Evolutionary conservation across 2,797 vertebrate genomes (phyloP).

Genomic region (Phylloscopus collybita): DNA sequence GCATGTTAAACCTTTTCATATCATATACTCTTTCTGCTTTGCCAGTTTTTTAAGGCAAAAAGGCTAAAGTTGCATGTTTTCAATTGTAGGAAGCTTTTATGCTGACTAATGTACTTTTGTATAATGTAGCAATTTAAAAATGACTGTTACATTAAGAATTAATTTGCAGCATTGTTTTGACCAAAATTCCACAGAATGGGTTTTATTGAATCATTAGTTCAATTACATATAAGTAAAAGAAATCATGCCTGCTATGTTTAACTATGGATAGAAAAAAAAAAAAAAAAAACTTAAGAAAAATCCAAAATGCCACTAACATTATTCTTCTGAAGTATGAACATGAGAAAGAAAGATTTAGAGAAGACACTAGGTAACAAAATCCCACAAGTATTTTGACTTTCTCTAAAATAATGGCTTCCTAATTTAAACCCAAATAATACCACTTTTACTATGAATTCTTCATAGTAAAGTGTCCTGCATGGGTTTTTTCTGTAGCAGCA

Average conservation of each 20-base stretch:
- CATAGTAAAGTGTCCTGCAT: not conserved
- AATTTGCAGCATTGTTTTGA: not conserved
- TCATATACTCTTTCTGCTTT: not conserved
- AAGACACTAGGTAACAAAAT: not conserved
- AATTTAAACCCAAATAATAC: not conserved
- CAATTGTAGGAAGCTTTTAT: not conserved
- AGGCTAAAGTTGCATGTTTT: not conserved
- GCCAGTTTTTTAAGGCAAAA: not conserved
- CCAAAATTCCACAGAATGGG: not conserved
- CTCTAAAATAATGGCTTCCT: not conserved
- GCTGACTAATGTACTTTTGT: not conserved
- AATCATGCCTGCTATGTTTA: not conserved
- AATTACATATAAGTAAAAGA: not conserved
- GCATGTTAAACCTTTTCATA: not conserved
- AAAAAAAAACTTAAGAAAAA: not conserved
- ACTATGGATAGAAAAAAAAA: not conserved
- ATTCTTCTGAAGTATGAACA: not conserved
- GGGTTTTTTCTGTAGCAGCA: not conserved
- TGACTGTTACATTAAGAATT: not conserved
- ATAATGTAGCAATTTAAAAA: not conserved
- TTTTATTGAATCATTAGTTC: not conserved
- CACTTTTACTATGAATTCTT: not conserved
- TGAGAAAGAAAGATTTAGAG: not conserved
- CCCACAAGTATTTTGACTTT: not conserved
- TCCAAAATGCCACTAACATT: accelerated